phyloP scores from a whole-genome alignment of 2,113 vertebrate species.

The Limnothrissa miodon region DNA sequence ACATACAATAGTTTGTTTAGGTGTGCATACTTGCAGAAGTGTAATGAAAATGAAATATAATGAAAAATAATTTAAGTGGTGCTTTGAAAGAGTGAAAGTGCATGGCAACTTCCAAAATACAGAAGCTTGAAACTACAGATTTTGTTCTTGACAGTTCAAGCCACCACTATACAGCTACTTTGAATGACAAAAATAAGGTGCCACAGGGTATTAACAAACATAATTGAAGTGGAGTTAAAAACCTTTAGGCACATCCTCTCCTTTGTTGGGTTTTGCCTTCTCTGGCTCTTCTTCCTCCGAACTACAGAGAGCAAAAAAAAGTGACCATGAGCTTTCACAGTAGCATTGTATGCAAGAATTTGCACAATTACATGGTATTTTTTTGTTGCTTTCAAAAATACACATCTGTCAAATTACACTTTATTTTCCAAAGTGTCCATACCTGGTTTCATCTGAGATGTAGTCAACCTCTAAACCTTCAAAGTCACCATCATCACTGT shows the following conservation, averaged over 20 bases:
- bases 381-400: too few species aligned
- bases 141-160: not conserved
- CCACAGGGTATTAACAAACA: not conserved
- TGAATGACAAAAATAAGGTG: not conserved
- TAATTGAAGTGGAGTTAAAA: not conserved
- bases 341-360: too few species aligned
- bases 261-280: slow-evolving; percentile 74
- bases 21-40: not conserved
- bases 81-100: not conserved
- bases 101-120: not conserved
- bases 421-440: slow-evolving; percentile 2
- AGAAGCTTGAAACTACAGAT: not conserved
- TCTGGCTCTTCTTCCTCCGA: slow-evolving; percentile 78
- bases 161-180: not conserved
- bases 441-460: slow-evolving; percentile 92
- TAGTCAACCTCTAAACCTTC: slow-evolving; percentile 92
- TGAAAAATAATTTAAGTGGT: too few species aligned
- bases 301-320: slow-evolving; percentile 47
- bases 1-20: not conserved
- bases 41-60: too few species aligned
- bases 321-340: not conserved
- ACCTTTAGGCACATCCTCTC: slow-evolving; percentile 83
- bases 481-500: slow-evolving; percentile 89
- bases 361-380: not conserved
- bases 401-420: too few species aligned